Evolutionary conservation across 2,113 vertebrate genomes (phyloP), one percentile per base, ranked within the genome.

Genomic region (Speoplatyrhinus poulsoni): DNA sequence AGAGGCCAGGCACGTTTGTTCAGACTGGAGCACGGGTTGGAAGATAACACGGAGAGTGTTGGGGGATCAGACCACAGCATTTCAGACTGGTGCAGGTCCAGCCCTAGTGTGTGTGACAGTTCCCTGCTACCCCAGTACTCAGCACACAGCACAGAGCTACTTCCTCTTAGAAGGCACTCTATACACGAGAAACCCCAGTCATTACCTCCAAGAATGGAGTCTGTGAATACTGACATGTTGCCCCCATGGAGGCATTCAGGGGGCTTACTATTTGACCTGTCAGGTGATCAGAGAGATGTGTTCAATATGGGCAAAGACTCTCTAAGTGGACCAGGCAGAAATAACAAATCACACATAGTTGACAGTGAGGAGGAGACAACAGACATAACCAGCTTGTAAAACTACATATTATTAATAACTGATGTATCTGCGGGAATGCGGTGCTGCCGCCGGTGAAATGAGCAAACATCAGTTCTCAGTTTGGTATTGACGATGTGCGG

Each of bases 121-220:
- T 71, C 74, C 15, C 49, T 86, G 73, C 84, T 82, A n/a, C 81
- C 83, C 49, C 80, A 80, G 26, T 65, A 55, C 0, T 60, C 76
- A 76, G 26, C 67, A 60, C 63, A 78, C 53, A 62, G 50, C 16
- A 17, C 32, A 3, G 70, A 79, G 9, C 19, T 68, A 6, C 60
- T 76, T 16, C 82, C 81, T n/a, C 33, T 73, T 0, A 83, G 87
- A 46, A 85, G 89, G 82, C 84, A 89, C 69, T 90, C 87, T 0
- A 47, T 67, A 3, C 71, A 75, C 17, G 83, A 82, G 47, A 62
- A 75, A 13, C 1, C 55, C 0, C 69, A 56, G 15, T 41, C 82
- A 6, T 71, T 85, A 62, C 71, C 75, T 77, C 53, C 79, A n/a
- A 47, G 61, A 54, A 71, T 56, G 0, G 74, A 77, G 60, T 71